A percentile compares a stretch with the other conserved stretches of the same genome.
phyloP scores from a whole-genome alignment of 2,113 vertebrate genomes.

The Oreochromis niloticus region DNA sequence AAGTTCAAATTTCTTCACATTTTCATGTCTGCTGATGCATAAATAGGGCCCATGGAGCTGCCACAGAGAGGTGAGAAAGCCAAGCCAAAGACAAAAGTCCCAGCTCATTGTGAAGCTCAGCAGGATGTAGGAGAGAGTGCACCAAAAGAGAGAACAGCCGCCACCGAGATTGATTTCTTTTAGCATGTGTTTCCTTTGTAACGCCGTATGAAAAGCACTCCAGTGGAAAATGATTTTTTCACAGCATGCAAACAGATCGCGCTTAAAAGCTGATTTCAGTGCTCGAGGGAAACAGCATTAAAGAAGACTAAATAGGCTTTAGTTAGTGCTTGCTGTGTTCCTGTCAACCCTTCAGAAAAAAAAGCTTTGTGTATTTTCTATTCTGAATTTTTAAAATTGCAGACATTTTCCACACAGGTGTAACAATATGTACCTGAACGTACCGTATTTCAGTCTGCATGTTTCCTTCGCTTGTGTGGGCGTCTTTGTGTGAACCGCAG shows the following conservation, averaged over 20 bases:
- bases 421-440: background rate
- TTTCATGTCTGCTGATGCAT: background rate
- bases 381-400: background rate
- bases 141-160: background rate
- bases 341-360: background rate
- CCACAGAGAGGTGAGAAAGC: background rate
- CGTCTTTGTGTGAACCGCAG: background rate
- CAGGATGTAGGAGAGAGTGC: background rate
- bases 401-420: background rate
- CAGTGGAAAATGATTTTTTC: constrained; percentile 30
- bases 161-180: constrained; percentile 6
- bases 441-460: background rate
- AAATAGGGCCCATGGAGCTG: background rate
- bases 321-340: background rate
- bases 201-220: constrained; percentile 23
- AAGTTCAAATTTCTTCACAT: background rate
- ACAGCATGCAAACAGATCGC: constrained; percentile 1
- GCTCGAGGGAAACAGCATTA: background rate
- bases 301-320: background rate
- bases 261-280: constrained; percentile 1
- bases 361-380: background rate
- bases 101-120: background rate
- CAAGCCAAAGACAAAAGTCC: background rate
- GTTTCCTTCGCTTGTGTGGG: background rate
- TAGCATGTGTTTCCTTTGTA: background rate